Base-by-base conservation (phyloP, 1,140 invertebrate genomes). In the Trigoniulus corallinus region DNA sequence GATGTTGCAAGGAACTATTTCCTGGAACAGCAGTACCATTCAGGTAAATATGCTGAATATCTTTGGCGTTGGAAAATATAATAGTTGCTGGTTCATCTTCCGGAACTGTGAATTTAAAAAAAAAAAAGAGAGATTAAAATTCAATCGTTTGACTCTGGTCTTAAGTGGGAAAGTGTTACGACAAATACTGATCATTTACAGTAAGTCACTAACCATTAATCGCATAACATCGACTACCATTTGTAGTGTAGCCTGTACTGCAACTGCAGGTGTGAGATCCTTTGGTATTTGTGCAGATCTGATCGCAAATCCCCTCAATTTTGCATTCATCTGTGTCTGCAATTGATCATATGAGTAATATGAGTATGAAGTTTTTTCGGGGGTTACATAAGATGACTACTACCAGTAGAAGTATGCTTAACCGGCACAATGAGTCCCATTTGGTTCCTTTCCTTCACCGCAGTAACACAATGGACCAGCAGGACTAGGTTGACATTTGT, bases 211-310 rank as follows among this genome's bases (percentile, higher is more conserved):
- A 66, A 84, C 80, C 76, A 69, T 85, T 83, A 24, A 80, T 66
- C 23, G 78, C 81, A 41, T 58, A 59, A 64, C 81, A 82, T 46
- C 70, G 64, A 15, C 65, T 70, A 21, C 62, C 64, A 13, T 58
- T 67, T 29, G 62, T 58, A 52, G 64, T 62, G 66, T 89, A 92
- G 1, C 85, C 86, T 4, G 73, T 62, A 1, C 76, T 76, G 70
- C 88, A 89, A 41, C 72, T 70, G 67, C 88, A 93, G 18, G 69
- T 63, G 66, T 74, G 87, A 29, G 75, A 79, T 42, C 82, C 80
- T 4, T 68, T 65, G 10, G 73, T 74, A 65, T 88, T 86, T 51
- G 63, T 71, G 65, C 88, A 93, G 18, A 71, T 57, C 65, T 93
- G 88, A 59, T 84, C 79, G 66, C 88, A 93, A 15, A 76, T 71